Conservation (phyloP, 2,888 invertebrate genomes). For the Hirtodrosophila histrioides region DNA sequence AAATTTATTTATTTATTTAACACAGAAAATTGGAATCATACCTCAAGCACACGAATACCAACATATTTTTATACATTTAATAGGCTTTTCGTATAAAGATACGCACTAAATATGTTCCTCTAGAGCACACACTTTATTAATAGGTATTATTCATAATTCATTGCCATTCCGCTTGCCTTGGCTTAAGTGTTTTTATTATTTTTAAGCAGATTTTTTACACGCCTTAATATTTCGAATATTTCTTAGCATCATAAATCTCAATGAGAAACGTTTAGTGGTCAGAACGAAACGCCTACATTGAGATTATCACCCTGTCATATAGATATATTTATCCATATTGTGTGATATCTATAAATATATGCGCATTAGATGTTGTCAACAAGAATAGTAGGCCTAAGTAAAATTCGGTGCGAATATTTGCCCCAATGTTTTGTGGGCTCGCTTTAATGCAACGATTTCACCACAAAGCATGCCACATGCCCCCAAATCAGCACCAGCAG, state of each 20-base stretch:
- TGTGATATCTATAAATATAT: constrained; percentile 41
- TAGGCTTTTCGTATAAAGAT: neutral
- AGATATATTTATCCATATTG: constrained; percentile 21
- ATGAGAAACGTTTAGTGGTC: constrained; percentile 32
- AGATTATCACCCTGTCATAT: constrained; percentile 46
- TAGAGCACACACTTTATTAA: constrained; percentile 35
- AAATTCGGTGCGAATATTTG: constrained; percentile 18
- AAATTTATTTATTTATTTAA: too few species aligned
- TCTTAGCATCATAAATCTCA: constrained; percentile 24
- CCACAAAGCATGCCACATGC: constrained; percentile 38
- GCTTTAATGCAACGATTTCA: constrained; percentile 14
- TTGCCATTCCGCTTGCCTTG: constrained; percentile 28
- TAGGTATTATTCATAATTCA: constrained; percentile 61
- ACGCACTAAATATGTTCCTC: neutral
- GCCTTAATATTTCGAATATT: neutral
- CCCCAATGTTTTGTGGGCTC: constrained; percentile 8
- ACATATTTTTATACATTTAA: neutral
- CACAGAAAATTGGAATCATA: neutral
- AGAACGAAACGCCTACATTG: constrained; percentile 40
- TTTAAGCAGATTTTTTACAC: constrained; percentile 16
- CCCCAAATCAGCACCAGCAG: neutral
- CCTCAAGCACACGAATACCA: neutral
- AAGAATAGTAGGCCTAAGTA: constrained; percentile 27
- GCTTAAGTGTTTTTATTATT: constrained; percentile 57
- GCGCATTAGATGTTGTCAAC: constrained; percentile 34